Conservation (phyloP, 1,140 invertebrate genomes). For the Hesperophylax magnus region DNA sequence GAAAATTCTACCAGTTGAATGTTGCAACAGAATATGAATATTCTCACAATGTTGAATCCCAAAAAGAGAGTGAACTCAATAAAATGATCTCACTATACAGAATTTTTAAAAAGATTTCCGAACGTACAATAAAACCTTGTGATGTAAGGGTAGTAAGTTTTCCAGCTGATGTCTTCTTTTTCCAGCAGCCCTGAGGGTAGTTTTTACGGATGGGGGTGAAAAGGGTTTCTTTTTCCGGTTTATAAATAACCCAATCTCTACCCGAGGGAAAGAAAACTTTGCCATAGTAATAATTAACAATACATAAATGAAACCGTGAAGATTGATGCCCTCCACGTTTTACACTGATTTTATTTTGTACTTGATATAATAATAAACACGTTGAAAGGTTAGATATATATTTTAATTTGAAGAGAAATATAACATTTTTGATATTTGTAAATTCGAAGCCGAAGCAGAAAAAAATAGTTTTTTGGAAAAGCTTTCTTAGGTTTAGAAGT, state of each 20-base stretch:
- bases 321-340: no score
- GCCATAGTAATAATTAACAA: no score
- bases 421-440: no score
- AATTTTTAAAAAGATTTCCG: not conserved
- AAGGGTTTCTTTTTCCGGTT: not conserved
- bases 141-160: not conserved
- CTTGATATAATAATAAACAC: no score
- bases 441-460: no score
- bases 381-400: no score
- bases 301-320: no score
- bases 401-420: no score
- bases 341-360: no score
- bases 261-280: not conserved
- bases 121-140: not conserved
- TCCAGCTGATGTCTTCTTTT: not conserved
- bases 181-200: not conserved
- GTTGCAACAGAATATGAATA: not conserved
- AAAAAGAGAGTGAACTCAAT: not conserved
- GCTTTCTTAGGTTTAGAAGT: no score
- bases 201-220: not conserved
- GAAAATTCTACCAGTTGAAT: slow-evolving; percentile 30
- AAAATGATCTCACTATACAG: not conserved
- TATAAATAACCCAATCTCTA: slow-evolving; percentile 1
- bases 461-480: no score
- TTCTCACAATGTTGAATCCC: not conserved